Evolutionary conservation across 2,888 invertebrate species (phyloP).

Genomic region (Dromius quadrimaculatus): DNA sequence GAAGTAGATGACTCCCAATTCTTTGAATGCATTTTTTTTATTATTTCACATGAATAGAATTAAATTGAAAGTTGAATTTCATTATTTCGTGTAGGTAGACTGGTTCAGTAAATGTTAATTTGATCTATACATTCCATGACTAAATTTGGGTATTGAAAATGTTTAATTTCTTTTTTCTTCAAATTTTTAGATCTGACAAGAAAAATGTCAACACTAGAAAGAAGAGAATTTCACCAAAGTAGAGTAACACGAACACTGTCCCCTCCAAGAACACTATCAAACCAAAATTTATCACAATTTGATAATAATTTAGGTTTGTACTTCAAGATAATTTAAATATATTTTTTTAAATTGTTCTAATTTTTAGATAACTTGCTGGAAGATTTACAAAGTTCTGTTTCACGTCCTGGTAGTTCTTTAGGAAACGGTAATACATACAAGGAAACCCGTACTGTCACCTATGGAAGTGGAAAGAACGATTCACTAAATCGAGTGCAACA

Average conservation of each 20-base stretch:
- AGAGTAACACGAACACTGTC: slow-evolving; percentile 63
- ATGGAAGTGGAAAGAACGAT: slow-evolving; percentile 58
- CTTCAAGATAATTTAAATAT: background rate
- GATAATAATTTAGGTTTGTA: slow-evolving; percentile 64
- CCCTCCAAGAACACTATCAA: slow-evolving; percentile 61
- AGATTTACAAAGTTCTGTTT: slow-evolving; percentile 66
- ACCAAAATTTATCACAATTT: slow-evolving; percentile 63
- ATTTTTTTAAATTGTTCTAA: no score
- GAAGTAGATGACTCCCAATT: background rate
- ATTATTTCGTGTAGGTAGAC: slow-evolving; percentile 22
- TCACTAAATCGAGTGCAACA: slow-evolving; percentile 62
- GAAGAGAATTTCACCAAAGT: slow-evolving; percentile 65
- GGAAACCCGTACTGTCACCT: slow-evolving; percentile 58
- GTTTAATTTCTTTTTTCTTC: slow-evolving; percentile 7
- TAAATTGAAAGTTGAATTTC: slow-evolving; percentile 28
- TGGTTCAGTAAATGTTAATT: slow-evolving; percentile 23
- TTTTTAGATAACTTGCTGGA: slow-evolving; percentile 65
- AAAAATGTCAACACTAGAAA: slow-evolving; percentile 65
- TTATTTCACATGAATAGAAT: slow-evolving; percentile 7
- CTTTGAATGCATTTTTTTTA: slow-evolving; percentile 2
- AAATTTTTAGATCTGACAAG: slow-evolving; percentile 41
- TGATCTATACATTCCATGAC: background rate
- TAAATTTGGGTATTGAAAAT: slow-evolving; percentile 8
- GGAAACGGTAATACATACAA: slow-evolving; percentile 60
- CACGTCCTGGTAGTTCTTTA: slow-evolving; percentile 63